Evolutionary conservation across 1,140 invertebrate genomes (phyloP).

Genomic region (Hormaphis cornu): DNA sequence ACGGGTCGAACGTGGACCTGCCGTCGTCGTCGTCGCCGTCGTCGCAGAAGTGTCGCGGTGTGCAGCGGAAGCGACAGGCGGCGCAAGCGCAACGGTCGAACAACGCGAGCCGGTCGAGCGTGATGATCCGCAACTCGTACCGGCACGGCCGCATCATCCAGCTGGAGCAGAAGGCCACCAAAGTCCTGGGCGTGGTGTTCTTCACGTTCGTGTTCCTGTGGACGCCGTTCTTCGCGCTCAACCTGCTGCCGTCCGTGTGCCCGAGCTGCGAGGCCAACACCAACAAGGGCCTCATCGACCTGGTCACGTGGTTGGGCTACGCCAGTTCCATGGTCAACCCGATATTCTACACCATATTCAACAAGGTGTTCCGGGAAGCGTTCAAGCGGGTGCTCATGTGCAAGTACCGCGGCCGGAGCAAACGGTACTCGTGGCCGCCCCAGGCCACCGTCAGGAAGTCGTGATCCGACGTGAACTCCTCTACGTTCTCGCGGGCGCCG

Average conservation of each 20-base stretch:
- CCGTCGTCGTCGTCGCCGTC: constrained; percentile 36
- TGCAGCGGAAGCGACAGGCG: constrained; percentile 36
- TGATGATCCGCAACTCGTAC: constrained; percentile 67
- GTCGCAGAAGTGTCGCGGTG: background rate
- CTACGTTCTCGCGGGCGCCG: background rate
- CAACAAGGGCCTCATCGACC: constrained; percentile 66
- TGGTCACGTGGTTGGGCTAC: constrained; percentile 85
- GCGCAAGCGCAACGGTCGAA: constrained; percentile 48
- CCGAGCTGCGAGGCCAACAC: constrained; percentile 64
- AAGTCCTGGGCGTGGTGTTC: constrained; percentile 85
- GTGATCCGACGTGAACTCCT: background rate
- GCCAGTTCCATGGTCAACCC: constrained; percentile 89
- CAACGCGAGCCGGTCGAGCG: constrained; percentile 64
- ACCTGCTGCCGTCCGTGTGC: constrained; percentile 68
- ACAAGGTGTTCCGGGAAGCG: constrained; percentile 81
- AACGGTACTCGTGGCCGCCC: constrained; percentile 24
- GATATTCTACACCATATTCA: constrained; percentile 90
- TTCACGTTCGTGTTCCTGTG: constrained; percentile 87
- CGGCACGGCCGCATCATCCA: constrained; percentile 69
- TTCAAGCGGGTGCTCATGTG: constrained; percentile 82
- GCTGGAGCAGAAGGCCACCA: constrained; percentile 87
- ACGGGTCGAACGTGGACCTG: constrained; percentile 33
- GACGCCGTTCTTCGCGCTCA: constrained; percentile 87
- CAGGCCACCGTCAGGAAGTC: background rate
- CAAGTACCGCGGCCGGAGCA: constrained; percentile 49